These are phyloP conservation scores for Myiopsitta monachus DNA, from an alignment of 2,113 vertebrate genomes.

Conservation along the genomic window DNA sequence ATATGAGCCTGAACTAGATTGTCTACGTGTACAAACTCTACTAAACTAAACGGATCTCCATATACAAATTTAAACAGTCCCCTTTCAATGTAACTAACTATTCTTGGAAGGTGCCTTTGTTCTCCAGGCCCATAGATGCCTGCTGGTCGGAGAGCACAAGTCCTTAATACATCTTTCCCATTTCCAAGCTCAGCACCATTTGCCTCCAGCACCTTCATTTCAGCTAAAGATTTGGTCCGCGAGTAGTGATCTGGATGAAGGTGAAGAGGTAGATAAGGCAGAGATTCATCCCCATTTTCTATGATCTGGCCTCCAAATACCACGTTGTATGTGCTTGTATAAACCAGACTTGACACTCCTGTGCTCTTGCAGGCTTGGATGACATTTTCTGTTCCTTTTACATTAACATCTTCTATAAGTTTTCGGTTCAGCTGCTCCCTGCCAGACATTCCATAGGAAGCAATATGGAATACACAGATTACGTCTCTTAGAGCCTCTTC, in stretches of 20 bases:
- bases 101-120: conserved; percentile 90
- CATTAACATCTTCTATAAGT: conserved; percentile 86
- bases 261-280: conserved; percentile 91
- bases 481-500: conserved; percentile 74
- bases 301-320: conserved; percentile 92
- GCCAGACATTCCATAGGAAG: conserved; percentile 96
- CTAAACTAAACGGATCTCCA: conserved; percentile 82
- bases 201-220: conserved; percentile 87
- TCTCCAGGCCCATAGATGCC: conserved; percentile 95
- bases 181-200: conserved; percentile 70
- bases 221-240: conserved; percentile 90
- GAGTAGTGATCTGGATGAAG: conserved; percentile 94
- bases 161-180: conserved; percentile 73
- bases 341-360: conserved; percentile 82
- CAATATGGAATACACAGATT: conserved; percentile 88
- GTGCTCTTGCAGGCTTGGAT: conserved; percentile 78
- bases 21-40: conserved; percentile 94
- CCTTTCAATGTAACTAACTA: conserved; percentile 87
- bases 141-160: conserved; percentile 87
- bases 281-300: conserved; percentile 87
- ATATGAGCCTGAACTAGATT: conserved; percentile 88
- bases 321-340: conserved; percentile 94
- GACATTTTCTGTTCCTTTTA: conserved; percentile 87
- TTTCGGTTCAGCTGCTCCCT: conserved; percentile 87
- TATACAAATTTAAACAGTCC: conserved; percentile 91